Conservation (phyloP, 2,113 vertebrate genomes). For the Anolis carolinensis region DNA sequence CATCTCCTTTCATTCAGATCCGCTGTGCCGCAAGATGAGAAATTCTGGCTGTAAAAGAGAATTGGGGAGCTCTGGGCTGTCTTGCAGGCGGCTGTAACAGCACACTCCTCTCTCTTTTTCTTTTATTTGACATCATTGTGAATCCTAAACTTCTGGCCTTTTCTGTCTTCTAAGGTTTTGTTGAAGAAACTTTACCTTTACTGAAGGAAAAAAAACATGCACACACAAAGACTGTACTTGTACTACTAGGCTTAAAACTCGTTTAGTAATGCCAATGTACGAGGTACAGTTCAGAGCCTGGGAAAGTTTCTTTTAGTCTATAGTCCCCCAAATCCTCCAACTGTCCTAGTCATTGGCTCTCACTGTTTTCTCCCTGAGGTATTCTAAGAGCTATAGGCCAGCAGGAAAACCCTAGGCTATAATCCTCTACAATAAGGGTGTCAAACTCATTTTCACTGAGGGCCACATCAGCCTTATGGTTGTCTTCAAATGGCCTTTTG, state of each 20-base stretch:
- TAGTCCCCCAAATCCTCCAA: too few relatives aligned
- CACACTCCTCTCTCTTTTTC: neutral
- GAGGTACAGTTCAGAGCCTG: neutral
- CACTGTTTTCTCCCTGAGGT: neutral
- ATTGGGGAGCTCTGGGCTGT: neutral
- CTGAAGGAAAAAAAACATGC: neutral
- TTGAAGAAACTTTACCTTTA: neutral
- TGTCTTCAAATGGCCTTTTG: too few relatives aligned
- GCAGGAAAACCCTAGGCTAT: too few relatives aligned
- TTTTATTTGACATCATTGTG: neutral
- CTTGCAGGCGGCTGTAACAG: neutral
- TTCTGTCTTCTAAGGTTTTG: neutral
- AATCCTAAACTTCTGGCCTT: conserved; percentile 22
- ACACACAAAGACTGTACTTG: neutral
- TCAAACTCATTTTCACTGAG: too few relatives aligned
- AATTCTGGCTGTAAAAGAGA: conserved; percentile 31
- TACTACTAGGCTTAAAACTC: neutral
- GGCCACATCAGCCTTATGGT: too few relatives aligned
- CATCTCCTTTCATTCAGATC: conserved; percentile 39
- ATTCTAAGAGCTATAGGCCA: neutral
- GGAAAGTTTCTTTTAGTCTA: neutral
- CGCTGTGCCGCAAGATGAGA: conserved; percentile 9
- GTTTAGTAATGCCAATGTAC: neutral
- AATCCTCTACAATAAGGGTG: too few relatives aligned
- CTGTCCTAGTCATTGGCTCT: neutral